These are phyloP conservation scores for Aphaenogaster ashmeadi DNA, from an alignment of 1,140 invertebrate species.

Conservation along the genomic window DNA sequence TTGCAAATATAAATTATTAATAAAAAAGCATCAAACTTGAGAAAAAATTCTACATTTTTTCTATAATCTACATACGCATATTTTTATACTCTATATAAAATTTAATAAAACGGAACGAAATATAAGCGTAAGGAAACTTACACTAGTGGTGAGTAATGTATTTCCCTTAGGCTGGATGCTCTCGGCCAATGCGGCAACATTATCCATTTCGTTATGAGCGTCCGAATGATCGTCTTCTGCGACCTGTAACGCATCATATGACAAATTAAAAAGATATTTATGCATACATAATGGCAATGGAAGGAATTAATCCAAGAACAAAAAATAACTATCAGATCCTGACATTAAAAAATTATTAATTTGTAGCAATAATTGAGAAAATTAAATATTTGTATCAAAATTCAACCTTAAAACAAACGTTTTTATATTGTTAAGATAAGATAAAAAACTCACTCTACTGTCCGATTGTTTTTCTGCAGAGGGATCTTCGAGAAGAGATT, in stretches of 20 bases:
- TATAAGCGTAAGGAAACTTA: slow-evolving; percentile 79
- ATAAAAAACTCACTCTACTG: slow-evolving; percentile 67
- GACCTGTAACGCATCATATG: slow-evolving; percentile 74
- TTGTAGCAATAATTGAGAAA: slow-evolving; percentile 7
- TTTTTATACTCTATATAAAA: background rate
- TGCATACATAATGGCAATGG: background rate
- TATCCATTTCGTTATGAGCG: slow-evolving; percentile 91
- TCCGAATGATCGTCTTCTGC: slow-evolving; percentile 88
- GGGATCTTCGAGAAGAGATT: slow-evolving; percentile 89
- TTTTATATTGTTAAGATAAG: background rate
- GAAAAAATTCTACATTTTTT: background rate
- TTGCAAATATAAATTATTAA: background rate
- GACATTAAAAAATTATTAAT: background rate
- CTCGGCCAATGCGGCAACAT: slow-evolving; percentile 97
- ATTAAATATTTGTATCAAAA: background rate
- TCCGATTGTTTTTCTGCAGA: slow-evolving; percentile 80
- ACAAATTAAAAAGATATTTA: background rate
- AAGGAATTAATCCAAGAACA: slow-evolving; percentile 3
- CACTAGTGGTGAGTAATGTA: slow-evolving; percentile 96
- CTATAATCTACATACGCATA: slow-evolving; percentile 3
- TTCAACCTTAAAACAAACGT: background rate
- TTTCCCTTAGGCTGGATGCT: slow-evolving; percentile 99
- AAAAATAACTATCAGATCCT: background rate
- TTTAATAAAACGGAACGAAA: background rate
- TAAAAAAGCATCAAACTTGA: background rate